phyloP scores from a whole-genome alignment of 2,113 vertebrate genomes.

The Phrynosoma platyrhinos region DNA sequence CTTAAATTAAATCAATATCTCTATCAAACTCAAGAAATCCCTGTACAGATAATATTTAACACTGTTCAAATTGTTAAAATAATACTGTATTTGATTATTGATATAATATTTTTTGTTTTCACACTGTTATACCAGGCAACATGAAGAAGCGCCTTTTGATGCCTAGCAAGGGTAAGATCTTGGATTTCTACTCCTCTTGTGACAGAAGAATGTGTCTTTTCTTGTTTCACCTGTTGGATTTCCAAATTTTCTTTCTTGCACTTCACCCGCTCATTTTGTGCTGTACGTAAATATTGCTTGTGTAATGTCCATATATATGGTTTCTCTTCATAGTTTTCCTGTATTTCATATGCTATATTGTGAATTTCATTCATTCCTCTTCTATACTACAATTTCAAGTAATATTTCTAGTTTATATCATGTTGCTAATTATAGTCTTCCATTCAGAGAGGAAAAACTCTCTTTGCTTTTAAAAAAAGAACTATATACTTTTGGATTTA shows the following conservation, averaged over 20 bases:
- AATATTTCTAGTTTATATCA: constrained; percentile 28
- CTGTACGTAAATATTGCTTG: constrained; percentile 68
- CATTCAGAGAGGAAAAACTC: background rate
- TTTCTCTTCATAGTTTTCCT: constrained; percentile 63
- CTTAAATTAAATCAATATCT: constrained; percentile 32
- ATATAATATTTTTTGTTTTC: constrained; percentile 77
- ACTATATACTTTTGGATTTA: background rate
- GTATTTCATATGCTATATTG: constrained; percentile 32
- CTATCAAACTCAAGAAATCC: constrained; percentile 4
- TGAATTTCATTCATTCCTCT: background rate
- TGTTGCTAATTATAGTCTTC: background rate
- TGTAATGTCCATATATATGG: constrained; percentile 55
- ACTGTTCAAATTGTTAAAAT: constrained; percentile 55
- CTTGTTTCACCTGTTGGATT: constrained; percentile 60
- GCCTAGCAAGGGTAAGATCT: constrained; percentile 87
- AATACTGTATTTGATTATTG: constrained; percentile 70
- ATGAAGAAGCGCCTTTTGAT: constrained; percentile 89
- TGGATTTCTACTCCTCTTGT: constrained; percentile 65
- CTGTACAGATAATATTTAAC: constrained; percentile 32
- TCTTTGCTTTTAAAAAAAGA: background rate
- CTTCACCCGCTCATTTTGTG: constrained; percentile 71
- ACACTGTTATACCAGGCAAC: constrained; percentile 82
- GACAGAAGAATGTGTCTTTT: constrained; percentile 68
- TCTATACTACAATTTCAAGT: constrained; percentile 16
- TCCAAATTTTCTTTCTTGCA: constrained; percentile 74